Evolutionary conservation across 2,113 vertebrate species (phyloP).

Genomic region (Ceyx melanurus): DNA sequence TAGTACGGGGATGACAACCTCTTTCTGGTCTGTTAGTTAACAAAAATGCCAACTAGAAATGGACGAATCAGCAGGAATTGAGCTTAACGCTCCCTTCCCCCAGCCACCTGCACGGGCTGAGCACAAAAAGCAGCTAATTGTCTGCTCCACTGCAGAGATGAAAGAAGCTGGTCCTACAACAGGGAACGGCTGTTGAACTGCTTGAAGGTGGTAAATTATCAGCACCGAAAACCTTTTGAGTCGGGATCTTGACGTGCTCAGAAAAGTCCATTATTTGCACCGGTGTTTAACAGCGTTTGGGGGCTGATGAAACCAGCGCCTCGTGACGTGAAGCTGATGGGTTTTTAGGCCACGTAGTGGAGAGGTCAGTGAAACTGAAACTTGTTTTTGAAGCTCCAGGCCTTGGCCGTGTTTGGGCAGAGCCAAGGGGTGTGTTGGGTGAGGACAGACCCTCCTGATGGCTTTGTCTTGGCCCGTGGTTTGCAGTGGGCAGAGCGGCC

Average conservation of each 20-base stretch:
- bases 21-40: constrained; percentile 65
- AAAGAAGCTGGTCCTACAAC: constrained; percentile 29
- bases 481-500: constrained; percentile 63
- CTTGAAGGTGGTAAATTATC: constrained; percentile 45
- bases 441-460: constrained; percentile 39
- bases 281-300: neutral
- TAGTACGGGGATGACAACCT: neutral
- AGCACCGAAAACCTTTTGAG: constrained; percentile 11
- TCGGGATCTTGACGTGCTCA: neutral
- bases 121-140: constrained; percentile 49
- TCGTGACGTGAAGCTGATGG: neutral
- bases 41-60: constrained; percentile 49
- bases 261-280: constrained; percentile 1
- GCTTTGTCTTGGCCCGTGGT: constrained; percentile 61
- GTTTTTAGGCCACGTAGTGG: constrained; percentile 3
- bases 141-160: constrained; percentile 24
- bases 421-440: constrained; percentile 42
- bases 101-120: constrained; percentile 57
- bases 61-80: constrained; percentile 34
- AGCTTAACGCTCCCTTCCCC: constrained; percentile 10
- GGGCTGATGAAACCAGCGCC: neutral
- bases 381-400: neutral
- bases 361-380: neutral
- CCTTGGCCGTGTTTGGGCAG: neutral
- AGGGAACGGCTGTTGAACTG: constrained; percentile 39